Base-by-base conservation (phyloP, 1,140 invertebrate genomes). In the Aethina tumida region DNA sequence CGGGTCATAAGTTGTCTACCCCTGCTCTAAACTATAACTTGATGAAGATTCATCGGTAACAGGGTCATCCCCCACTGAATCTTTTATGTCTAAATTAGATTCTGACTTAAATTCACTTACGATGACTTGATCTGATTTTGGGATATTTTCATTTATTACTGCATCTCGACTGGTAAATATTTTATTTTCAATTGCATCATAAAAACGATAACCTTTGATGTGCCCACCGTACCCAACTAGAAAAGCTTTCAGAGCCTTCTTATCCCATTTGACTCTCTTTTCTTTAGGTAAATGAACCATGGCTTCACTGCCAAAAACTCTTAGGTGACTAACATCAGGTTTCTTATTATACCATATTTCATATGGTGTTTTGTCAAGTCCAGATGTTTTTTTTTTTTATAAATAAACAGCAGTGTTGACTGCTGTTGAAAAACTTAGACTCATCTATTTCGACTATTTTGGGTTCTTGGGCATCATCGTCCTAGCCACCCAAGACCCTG, bases 261-360 rank as follows among this genome's bases (percentile, higher is more conserved):
- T 36, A 17, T 45, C 32, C 19, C 43, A 51, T 33, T 55, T 56
- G 4, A 9, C 7, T 14, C 42, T 28, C 34, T 35, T 45, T 29
- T 29, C 26, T 48, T 53, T 49, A 12, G 49, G 41, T 2, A 53
- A 22, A 35, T 52, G 52, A 1, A 55, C 50, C 49, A 55, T 56
- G 2, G 36, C 52, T 20, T 6, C 5, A 33, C 44, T 50, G 19
- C 55, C 52, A 49, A 56, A 58, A 14, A 56, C 31, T 37, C 50
- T 35, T 3, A 58, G 21, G 45, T 55, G 29, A 16, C 35, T 45
- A n/a, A 52, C 22, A 41, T 55, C 44, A n/a, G 50, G 45, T 45
- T 51, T 53, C 14, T 19, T 43, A 5, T 36, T 34, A 8, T 27
- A 31, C 46, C 62, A 45, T 10, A 45, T 13, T 21, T 48, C 39